phyloP scores from a whole-genome alignment of 2,888 invertebrate species.

The Epinotia bilunana region DNA sequence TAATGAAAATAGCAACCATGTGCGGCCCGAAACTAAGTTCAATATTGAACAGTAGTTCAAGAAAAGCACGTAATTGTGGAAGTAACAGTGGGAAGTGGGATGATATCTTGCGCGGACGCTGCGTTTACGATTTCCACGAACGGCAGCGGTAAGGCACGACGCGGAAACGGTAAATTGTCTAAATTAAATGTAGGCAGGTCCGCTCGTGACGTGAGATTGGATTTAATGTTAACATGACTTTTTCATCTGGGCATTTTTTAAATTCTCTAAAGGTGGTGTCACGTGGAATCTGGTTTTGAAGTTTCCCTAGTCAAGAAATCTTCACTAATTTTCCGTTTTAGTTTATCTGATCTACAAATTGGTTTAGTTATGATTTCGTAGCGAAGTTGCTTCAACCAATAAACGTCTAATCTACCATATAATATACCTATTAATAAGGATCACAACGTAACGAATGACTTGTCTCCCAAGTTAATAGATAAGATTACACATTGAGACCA shows the following conservation, averaged over 20 bases:
- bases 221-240: constrained; percentile 52
- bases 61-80: neutral
- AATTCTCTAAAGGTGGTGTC: constrained; percentile 34
- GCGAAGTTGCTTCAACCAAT: neutral
- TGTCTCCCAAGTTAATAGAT: neutral
- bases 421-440: too few species aligned
- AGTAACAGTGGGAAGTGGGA: constrained; percentile 50
- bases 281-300: constrained; percentile 9
- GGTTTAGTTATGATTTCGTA: neutral
- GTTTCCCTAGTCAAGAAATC: neutral
- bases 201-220: constrained; percentile 57
- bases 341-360: neutral
- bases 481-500: neutral
- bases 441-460: too few species aligned
- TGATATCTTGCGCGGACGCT: constrained; percentile 62
- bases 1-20: neutral
- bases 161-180: constrained; percentile 73
- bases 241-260: constrained; percentile 38
- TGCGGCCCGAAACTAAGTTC: neutral
- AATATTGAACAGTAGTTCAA: neutral
- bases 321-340: neutral
- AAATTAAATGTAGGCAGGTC: constrained; percentile 71
- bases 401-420: too few species aligned
- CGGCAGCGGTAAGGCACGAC: constrained; percentile 59
- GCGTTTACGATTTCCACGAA: constrained; percentile 76